Evolutionary conservation across 2,113 vertebrate genomes (phyloP), one percentile per base, ranked within the genome.

Genomic region (Alouatta palliata): DNA sequence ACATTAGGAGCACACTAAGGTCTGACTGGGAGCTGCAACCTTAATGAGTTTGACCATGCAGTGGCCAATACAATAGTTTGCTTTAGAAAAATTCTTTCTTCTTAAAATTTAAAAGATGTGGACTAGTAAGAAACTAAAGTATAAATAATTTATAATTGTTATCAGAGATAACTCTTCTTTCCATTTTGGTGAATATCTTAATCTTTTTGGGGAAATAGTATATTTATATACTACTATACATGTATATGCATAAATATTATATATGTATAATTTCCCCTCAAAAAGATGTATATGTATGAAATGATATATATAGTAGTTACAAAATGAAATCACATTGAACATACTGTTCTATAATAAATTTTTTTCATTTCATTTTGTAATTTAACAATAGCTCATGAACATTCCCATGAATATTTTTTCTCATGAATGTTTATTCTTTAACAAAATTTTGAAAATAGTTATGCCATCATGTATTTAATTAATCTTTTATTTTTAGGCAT

Each of bases 71-170:
- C 14, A 84, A 80, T n/a, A 30, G 19, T 88, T 77, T 58, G 43
- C n/a, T 89, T 94, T n/a, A 25, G 73, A 93, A 90, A 56, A 43
- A 40, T 66, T 37, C 6, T 61, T 11, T 87, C 11, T 87, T 94
- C 47, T 82, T 79, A 86, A 94, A 92, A 52, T 86, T 89, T 96
- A 85, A 94, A 17, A 56, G 21, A 35, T 52, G 61, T n/a, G n/a
- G 37, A 84, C 56, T 40, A 75, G 25, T 73, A 47, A 80, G 82
- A 77, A 91, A 89, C 84, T 58, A 64, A 87, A 91, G 75, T 58
- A 90, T 56, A 96, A 97, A 92, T 89, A 83, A 84, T 68, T 94
- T 92, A 23, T 83, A 70, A 66, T 68, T 80, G 21, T 84, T 95
- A 37, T 71, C 25, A 90, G 40, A 32, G 32, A 75, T 70, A 95